A percentile compares a stretch with the other conserved stretches of the same genome.
Evolutionary conservation across 2,888 invertebrate genomes (phyloP).

Genomic region (Eupithecia pulchellata): DNA sequence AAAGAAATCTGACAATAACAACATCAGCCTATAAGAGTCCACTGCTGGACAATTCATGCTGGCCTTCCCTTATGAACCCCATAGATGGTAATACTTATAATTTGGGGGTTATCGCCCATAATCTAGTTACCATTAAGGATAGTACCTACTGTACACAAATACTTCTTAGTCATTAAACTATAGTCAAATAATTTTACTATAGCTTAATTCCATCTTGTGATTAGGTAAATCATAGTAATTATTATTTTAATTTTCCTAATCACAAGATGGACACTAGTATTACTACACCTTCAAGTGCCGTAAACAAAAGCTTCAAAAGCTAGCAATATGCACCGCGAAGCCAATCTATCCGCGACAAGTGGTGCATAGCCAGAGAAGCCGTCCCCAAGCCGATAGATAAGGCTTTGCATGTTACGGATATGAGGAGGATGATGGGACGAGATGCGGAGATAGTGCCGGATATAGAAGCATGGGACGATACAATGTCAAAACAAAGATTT

Average conservation of each 20-base stretch:
- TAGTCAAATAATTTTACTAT: too few relatives aligned
- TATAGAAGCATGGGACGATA: not conserved
- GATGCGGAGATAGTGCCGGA: not conserved
- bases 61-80: too few relatives aligned
- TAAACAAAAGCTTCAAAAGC: conserved; percentile 21
- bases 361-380: conserved; percentile 33
- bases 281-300: conserved; percentile 22
- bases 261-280: not conserved
- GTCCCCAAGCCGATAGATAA: conserved; percentile 9
- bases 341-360: conserved; percentile 37
- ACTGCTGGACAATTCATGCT: too few relatives aligned
- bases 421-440: not conserved
- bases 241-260: not conserved
- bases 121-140: too few relatives aligned
- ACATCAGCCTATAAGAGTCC: too few relatives aligned
- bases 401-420: conserved; percentile 8
- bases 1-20: too few relatives aligned
- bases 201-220: too few relatives aligned
- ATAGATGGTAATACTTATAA: too few relatives aligned
- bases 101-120: too few relatives aligned
- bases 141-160: too few relatives aligned
- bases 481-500: not conserved
- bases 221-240: too few relatives aligned
- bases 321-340: conserved; percentile 35
- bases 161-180: too few relatives aligned